Conservation (phyloP, 1,140 invertebrate genomes). For the Rhyzopertha dominica region DNA sequence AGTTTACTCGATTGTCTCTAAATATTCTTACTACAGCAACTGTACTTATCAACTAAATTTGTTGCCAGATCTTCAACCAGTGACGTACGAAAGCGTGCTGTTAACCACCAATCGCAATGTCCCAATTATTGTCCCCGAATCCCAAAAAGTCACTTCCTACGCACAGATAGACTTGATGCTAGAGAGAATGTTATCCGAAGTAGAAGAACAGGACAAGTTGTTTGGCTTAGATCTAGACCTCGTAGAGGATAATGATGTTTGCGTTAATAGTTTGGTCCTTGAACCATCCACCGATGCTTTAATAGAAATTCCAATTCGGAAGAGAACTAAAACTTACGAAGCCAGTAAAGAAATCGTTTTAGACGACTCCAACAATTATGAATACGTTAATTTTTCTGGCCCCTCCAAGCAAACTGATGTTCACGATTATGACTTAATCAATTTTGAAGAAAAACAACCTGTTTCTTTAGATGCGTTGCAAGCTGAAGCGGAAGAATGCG, state of each 20-base stretch:
- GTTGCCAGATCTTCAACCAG: conserved; percentile 17
- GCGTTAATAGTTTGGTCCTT: conserved; percentile 41
- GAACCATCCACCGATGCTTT: conserved; percentile 38
- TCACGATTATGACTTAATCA: conserved; percentile 32
- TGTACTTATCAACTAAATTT: conserved; percentile 21
- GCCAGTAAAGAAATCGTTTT: no score
- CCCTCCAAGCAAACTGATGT: conserved; percentile 8
- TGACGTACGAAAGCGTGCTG: conserved; percentile 40
- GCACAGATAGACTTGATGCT: conserved; percentile 41
- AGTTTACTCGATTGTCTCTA: no score
- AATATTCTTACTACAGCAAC: conserved; percentile 43
- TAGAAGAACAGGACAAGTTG: conserved; percentile 37
- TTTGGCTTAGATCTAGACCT: conserved; percentile 34
- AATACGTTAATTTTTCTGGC: no score
- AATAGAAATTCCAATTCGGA: conserved; percentile 42
- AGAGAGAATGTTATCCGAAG: conserved; percentile 40
- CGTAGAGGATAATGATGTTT: conserved; percentile 28
- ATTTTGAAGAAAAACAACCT: conserved; percentile 18
- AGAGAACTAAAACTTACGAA: conserved; percentile 24
- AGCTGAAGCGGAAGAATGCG: conserved; percentile 28
- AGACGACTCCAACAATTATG: no score
- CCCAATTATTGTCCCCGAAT: conserved; percentile 12
- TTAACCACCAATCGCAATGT: conserved; percentile 28
- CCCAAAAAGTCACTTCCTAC: conserved; percentile 32
- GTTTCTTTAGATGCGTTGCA: conserved; percentile 24